phyloP scores from a whole-genome alignment of 2,797 vertebrate genomes.

The Manis pentadactyla region DNA sequence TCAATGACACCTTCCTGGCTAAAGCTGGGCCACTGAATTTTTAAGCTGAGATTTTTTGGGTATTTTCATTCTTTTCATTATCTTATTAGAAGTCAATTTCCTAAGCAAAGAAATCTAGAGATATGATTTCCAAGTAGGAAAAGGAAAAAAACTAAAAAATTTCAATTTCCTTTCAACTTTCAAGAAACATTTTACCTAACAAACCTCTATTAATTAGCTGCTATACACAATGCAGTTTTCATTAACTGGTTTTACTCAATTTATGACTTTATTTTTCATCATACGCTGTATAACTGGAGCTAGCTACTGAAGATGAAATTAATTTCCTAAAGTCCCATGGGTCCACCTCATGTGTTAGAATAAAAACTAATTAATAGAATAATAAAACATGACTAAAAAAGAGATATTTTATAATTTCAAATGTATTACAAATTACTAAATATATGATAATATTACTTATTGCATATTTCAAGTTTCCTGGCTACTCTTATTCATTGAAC shows the following conservation, averaged over 20 bases:
- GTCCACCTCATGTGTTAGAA: neutral
- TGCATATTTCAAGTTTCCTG: conserved; percentile 39
- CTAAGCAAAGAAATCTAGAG: neutral
- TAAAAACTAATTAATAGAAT: conserved; percentile 2
- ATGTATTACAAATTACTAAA: neutral
- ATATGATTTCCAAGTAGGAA: conserved; percentile 32
- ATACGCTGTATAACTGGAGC: neutral
- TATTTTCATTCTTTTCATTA: conserved; percentile 9
- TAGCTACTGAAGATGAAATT: conserved; percentile 18
- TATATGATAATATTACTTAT: neutral
- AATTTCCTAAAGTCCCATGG: neutral
- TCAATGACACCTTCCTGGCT: neutral
- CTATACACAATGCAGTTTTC: neutral
- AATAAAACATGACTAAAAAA: neutral
- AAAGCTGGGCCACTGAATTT: neutral
- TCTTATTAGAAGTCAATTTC: conserved; percentile 9
- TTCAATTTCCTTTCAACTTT: neutral
- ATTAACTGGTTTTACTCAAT: conserved; percentile 5
- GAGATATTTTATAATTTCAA: conserved; percentile 41
- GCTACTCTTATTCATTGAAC: conserved; percentile 22
- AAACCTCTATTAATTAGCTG: neutral
- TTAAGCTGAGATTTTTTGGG: neutral
- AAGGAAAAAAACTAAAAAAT: neutral
- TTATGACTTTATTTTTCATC: conserved; percentile 32
- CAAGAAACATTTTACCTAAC: neutral